These are phyloP conservation scores for Drosophila guanche DNA, from an alignment of 1,140 invertebrate species.

Conservation along the genomic window DNA sequence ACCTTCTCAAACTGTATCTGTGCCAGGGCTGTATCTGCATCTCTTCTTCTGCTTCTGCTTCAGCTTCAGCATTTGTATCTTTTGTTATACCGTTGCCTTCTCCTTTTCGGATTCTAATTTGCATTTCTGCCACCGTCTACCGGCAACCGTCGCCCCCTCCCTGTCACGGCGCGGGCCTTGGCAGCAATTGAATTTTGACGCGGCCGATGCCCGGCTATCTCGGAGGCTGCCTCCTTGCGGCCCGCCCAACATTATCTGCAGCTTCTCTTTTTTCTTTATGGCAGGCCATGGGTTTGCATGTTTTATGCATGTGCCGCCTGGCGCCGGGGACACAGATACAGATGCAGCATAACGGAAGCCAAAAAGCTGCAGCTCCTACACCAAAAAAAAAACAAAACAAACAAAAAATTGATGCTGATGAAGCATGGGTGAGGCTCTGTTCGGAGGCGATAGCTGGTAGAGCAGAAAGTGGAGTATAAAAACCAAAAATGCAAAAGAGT, in stretches of 20 bases:
- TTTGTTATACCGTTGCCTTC: constrained; percentile 4
- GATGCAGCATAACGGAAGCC: constrained; percentile 21
- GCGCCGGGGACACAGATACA: constrained; percentile 27
- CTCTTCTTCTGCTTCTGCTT: constrained; percentile 22
- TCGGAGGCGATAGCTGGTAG: not conserved
- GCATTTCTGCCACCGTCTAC: constrained; percentile 52
- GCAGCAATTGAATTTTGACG: constrained; percentile 76
- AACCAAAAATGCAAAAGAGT: constrained; percentile 28
- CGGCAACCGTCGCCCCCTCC: constrained; percentile 16
- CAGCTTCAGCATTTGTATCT: constrained; percentile 2
- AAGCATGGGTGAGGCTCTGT: constrained; percentile 28
- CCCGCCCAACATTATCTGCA: constrained; percentile 45
- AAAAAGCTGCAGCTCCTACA: constrained; percentile 11
- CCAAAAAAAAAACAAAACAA: not conserved
- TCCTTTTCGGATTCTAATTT: constrained; percentile 64
- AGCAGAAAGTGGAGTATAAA: not conserved
- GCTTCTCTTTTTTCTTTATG: constrained; percentile 18
- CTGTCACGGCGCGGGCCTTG: constrained; percentile 7
- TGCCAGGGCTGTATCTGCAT: constrained; percentile 6
- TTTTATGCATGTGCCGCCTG: constrained; percentile 65
- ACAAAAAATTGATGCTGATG: constrained; percentile 69
- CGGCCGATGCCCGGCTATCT: constrained; percentile 39
- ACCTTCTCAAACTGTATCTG: constrained; percentile 24
- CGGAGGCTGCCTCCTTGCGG: constrained; percentile 30
- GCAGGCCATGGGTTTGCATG: constrained; percentile 38